These are phyloP conservation scores for Ditylenchus weischeri DNA, from an alignment of 2,888 invertebrate species.

Conservation along the genomic window DNA sequence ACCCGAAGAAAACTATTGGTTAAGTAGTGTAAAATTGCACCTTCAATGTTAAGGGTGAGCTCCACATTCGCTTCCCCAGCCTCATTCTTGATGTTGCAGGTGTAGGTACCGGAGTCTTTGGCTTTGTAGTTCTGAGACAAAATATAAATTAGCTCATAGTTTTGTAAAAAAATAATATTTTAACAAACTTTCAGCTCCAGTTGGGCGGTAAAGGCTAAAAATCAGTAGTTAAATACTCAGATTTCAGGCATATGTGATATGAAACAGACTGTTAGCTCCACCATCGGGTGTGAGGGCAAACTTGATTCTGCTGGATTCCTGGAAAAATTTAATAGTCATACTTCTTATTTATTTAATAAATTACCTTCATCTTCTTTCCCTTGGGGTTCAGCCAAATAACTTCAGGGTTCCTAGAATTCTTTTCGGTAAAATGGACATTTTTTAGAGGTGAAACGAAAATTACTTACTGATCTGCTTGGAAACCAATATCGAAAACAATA, in stretches of 20 bases:
- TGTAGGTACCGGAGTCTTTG: conserved; percentile 76
- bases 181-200: conserved; percentile 55
- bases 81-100: conserved; percentile 93
- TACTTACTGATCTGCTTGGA: conserved; percentile 37
- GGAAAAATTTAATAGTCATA: too few relatives aligned
- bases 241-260: not conserved
- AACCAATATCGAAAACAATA: conserved; percentile 59
- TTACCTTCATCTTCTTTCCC: conserved; percentile 58
- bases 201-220: conserved; percentile 46
- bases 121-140: conserved; percentile 58
- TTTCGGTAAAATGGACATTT: not conserved
- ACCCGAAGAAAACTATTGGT: not conserved
- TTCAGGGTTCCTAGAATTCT: conserved; percentile 58
- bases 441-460: not conserved
- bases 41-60: conserved; percentile 94
- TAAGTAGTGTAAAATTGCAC: conserved; percentile 62
- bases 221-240: not conserved
- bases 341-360: too few relatives aligned
- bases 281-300: conserved; percentile 51
- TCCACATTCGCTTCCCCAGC: conserved; percentile 95
- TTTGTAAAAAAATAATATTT: conserved; percentile 24
- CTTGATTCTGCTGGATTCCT: conserved; percentile 57
- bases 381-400: conserved; percentile 59
- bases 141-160: not conserved
- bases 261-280: conserved; percentile 41